These are phyloP conservation scores for Lepidochitona cinerea DNA, from an alignment of 2,888 invertebrate species.

Conservation along the genomic window DNA sequence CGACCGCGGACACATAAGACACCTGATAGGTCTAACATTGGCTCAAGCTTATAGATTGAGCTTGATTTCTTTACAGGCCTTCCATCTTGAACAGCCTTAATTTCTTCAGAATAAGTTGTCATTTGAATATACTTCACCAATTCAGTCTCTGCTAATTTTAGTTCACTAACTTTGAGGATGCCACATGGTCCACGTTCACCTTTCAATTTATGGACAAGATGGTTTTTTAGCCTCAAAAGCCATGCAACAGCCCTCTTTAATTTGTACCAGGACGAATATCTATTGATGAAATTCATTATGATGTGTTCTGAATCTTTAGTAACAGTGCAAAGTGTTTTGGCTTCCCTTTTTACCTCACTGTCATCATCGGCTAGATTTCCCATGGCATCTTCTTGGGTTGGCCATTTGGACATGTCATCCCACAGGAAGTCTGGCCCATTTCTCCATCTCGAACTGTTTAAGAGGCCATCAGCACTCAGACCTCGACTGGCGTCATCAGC, in stretches of 20 bases:
- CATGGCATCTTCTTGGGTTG: neutral
- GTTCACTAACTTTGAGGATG: neutral
- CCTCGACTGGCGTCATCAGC: neutral
- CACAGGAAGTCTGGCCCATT: neutral
- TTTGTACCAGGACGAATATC: neutral
- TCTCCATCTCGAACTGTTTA: neutral
- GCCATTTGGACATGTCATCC: neutral
- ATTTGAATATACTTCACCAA: neutral
- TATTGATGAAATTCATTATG: neutral
- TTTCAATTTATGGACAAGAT: neutral
- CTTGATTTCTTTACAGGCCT: neutral
- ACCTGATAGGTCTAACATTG: neutral
- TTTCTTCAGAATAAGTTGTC: neutral
- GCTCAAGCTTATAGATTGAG: neutral
- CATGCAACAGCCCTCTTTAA: neutral
- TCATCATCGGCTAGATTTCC: neutral
- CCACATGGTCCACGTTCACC: neutral
- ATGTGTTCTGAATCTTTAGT: neutral
- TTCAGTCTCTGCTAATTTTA: neutral
- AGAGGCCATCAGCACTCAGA: neutral
- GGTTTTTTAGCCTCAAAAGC: neutral
- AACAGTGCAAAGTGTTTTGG: neutral
- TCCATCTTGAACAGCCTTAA: neutral
- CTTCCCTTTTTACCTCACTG: neutral
- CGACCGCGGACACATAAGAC: neutral